Percentiles rank a stretch among this genome's conserved stretches.
Conservation (phyloP, 2,888 invertebrate genomes). For the Lottia scabra region DNA sequence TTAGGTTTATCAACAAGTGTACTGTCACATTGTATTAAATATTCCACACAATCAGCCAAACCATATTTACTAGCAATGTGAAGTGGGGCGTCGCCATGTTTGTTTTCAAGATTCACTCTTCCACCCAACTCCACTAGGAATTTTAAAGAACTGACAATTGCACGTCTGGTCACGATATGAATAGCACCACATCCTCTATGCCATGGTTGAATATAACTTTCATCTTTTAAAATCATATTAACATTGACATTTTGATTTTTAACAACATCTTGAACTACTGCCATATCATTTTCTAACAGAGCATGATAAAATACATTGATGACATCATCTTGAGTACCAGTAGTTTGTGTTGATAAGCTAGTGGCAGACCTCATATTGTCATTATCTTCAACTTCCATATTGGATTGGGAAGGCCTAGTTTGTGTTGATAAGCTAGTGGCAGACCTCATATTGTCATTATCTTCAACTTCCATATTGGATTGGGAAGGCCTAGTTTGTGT, state of each 20-base stretch:
- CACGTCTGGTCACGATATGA: constrained; percentile 43
- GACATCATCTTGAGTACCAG: constrained; percentile 13
- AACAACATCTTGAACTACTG: constrained; percentile 33
- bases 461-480: background rate
- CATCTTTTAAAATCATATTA: constrained; percentile 44
- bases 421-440: constrained; percentile 8
- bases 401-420: background rate
- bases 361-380: constrained; percentile 8
- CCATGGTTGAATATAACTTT: constrained; percentile 38
- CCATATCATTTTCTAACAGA: constrained; percentile 39
- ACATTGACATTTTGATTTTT: constrained; percentile 33
- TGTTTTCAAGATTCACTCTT: constrained; percentile 39
- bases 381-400: background rate
- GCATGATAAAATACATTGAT: constrained; percentile 39
- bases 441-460: constrained; percentile 9
- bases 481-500: background rate
- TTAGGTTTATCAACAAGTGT: constrained; percentile 45
- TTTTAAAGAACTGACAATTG: constrained; percentile 34
- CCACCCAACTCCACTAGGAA: constrained; percentile 44
- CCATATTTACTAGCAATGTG: constrained; percentile 55
- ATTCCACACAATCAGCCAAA: constrained; percentile 40
- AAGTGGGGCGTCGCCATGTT: constrained; percentile 49
- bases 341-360: constrained; percentile 3
- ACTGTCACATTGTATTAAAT: constrained; percentile 38
- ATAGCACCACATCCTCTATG: constrained; percentile 43